Evolutionary conservation across 2,113 vertebrate species (phyloP).

Genomic region (Trochalopteron elliotii): DNA sequence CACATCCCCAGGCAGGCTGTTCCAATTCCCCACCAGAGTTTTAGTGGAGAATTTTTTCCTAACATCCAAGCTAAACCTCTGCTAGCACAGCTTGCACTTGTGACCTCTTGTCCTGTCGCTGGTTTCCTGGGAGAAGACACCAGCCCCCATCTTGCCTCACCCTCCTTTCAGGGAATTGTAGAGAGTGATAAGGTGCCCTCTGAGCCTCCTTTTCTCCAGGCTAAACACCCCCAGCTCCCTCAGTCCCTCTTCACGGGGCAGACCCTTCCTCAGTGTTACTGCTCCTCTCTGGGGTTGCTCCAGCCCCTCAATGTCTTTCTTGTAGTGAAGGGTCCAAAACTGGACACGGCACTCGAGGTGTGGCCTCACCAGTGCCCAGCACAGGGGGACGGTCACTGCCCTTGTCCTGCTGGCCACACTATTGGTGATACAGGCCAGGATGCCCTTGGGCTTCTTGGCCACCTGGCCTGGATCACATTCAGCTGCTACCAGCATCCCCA

Average conservation of each 20-base stretch:
- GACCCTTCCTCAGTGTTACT: accelerated
- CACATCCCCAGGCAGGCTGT: not conserved
- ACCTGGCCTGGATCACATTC: not conserved
- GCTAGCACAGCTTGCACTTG: not conserved
- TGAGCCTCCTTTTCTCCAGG: not conserved
- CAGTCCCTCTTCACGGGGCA: not conserved
- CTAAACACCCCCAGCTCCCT: not conserved
- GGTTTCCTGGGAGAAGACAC: not conserved
- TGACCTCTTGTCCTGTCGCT: not conserved
- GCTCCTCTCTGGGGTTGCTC: not conserved
- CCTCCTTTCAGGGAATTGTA: not conserved
- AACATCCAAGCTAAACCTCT: not conserved
- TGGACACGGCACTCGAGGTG: accelerated
- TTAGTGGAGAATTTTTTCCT: not conserved
- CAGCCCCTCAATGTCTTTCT: not conserved
- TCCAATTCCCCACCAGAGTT: not conserved
- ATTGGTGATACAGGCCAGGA: not conserved
- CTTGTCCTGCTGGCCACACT: not conserved
- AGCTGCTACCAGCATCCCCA: not conserved
- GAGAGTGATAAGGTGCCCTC: not conserved
- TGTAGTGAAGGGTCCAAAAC: no score
- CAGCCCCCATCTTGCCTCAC: accelerated
- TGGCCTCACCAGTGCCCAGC: not conserved
- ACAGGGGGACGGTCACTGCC: accelerated
- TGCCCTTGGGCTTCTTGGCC: not conserved